phyloP scores from a whole-genome alignment of 2,888 invertebrate genomes.

The Eurytoma adleriae region DNA sequence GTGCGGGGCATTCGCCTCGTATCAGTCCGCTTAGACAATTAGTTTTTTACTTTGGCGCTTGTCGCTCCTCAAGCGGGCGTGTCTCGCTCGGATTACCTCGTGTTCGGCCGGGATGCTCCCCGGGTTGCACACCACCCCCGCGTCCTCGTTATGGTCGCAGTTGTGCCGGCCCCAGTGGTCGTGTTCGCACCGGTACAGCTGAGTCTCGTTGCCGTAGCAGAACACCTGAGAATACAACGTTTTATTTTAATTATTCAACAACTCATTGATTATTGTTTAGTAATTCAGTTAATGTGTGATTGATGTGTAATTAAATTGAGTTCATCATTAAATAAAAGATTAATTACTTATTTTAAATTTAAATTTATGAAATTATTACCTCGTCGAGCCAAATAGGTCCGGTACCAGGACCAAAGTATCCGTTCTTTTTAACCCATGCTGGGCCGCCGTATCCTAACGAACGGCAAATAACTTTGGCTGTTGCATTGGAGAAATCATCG shows the following conservation, averaged over 20 bases:
- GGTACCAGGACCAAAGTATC: slow-evolving; percentile 78
- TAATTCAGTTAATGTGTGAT: no score
- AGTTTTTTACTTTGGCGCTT: background rate
- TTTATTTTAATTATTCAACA: background rate
- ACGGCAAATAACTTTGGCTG: slow-evolving; percentile 82
- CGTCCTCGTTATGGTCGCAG: slow-evolving; percentile 86
- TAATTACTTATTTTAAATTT: no score
- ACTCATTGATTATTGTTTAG: no score
- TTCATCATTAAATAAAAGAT: no score
- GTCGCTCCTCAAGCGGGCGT: slow-evolving; percentile 38
- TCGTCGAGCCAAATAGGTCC: slow-evolving; percentile 86
- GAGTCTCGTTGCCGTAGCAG: slow-evolving; percentile 83
- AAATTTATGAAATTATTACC: slow-evolving; percentile 68
- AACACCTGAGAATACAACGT: slow-evolving; percentile 71
- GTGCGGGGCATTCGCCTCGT: background rate
- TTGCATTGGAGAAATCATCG: slow-evolving; percentile 83
- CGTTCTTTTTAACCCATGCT: slow-evolving; percentile 78
- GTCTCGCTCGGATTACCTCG: slow-evolving; percentile 68
- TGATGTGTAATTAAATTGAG: no score
- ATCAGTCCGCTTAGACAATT: no score
- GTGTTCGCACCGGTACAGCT: slow-evolving; percentile 81
- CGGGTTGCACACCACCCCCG: slow-evolving; percentile 78
- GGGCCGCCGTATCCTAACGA: slow-evolving; percentile 79
- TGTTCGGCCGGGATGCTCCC: slow-evolving; percentile 63
- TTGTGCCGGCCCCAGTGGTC: slow-evolving; percentile 84